phyloP scores from a whole-genome alignment of 2,888 invertebrate genomes.

The Ornithoptera priamus region DNA sequence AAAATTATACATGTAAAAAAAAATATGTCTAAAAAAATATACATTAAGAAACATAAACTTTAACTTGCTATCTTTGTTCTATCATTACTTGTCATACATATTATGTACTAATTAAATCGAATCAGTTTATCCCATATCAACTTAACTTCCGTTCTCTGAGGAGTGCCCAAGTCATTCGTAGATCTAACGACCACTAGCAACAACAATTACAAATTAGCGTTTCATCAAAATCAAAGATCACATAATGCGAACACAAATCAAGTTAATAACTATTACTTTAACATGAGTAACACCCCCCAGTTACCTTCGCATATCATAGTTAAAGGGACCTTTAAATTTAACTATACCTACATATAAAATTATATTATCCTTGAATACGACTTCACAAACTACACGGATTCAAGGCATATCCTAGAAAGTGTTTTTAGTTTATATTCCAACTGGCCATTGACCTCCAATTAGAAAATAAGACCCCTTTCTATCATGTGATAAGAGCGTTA shows the following conservation, averaged over 20 bases:
- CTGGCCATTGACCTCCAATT: neutral
- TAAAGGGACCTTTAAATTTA: conserved; percentile 14
- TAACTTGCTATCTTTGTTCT: no score
- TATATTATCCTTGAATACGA: conserved; percentile 11
- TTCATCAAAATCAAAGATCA: conserved; percentile 6
- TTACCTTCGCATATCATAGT: conserved; percentile 2
- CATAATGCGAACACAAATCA: no score
- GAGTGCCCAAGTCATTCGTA: conserved; percentile 5
- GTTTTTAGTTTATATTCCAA: conserved; percentile 6
- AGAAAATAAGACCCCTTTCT: neutral
- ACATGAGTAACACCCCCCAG: conserved; percentile 15
- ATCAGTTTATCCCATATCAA: no score
- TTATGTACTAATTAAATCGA: no score
- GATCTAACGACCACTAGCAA: neutral
- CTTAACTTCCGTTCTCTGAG: conserved; percentile 2
- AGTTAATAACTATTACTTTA: neutral
- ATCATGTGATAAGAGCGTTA: neutral
- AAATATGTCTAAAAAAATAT: no score
- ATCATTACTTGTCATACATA: no score
- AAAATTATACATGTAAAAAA: no score
- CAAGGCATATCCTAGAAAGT: conserved; percentile 17
- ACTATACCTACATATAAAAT: conserved; percentile 23
- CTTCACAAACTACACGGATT: conserved; percentile 2
- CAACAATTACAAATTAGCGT: conserved; percentile 11
- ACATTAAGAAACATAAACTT: no score